Evolutionary conservation across 2,113 vertebrate genomes (phyloP).

Genomic region (Leiothrix lutea): DNA sequence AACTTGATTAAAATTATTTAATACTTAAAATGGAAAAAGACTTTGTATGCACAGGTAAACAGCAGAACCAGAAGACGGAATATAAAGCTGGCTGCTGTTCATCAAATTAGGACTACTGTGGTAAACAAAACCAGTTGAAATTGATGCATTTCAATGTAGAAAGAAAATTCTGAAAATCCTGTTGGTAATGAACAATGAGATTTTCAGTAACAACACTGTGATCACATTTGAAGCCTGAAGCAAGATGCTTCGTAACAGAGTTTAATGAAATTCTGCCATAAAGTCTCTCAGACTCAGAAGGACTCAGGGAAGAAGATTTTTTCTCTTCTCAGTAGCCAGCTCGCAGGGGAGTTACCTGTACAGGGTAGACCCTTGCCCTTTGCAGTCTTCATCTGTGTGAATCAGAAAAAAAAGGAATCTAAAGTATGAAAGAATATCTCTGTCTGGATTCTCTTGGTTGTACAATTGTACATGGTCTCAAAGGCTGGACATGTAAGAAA

Average conservation of each 20-base stretch:
- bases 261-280: not conserved
- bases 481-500: not conserved
- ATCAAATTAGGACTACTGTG: not conserved
- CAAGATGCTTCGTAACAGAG: not conserved
- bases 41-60: not conserved
- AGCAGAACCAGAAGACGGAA: not conserved
- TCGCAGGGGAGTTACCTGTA: not conserved
- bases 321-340: not conserved
- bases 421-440: not conserved
- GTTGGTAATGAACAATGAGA: not conserved
- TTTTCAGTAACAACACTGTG: not conserved
- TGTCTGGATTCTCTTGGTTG: not conserved
- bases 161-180: not conserved
- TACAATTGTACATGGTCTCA: not conserved
- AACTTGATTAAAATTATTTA: not conserved
- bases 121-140: not conserved
- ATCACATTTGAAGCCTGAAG: not conserved
- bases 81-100: not conserved
- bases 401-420: not conserved
- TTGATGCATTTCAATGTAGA: not conserved
- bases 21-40: not conserved
- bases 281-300: not conserved
- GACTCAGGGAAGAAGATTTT: not conserved
- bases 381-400: not conserved
- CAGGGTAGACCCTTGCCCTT: not conserved